Base-by-base conservation (phyloP, 2,113 vertebrate species). In the Xenopus tropicalis region DNA sequence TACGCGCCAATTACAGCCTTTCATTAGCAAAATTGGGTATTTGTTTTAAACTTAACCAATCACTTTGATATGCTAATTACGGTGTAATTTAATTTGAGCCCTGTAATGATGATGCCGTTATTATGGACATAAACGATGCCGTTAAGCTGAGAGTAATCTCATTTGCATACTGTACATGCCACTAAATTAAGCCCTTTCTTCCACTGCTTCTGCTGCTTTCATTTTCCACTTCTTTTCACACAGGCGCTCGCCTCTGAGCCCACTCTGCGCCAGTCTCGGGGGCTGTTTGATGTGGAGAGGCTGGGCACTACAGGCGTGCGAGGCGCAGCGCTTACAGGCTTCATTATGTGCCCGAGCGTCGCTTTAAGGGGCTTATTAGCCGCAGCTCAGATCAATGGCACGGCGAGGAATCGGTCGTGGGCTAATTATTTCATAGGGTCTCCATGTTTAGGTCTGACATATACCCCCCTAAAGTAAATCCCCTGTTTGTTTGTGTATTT, bases 41-140 rank as follows among this genome's bases (percentile, higher is more conserved):
- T 99, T 99, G 96, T 98, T 99, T 99, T 95, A 93, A 98, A 98
- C 95, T 97, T 96, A 96, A 97, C 95, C 95, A 97, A 97, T 97
- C 95, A 98, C 96, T 97, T 98, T 98, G 95, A 99, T 98, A 98
- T 98, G 95, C 96, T 98, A 98, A 99, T 99, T 98, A 95, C 88
- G 88, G 90, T 93, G 94, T 99, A 99, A 98, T 99, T 98, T 98
- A 98, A 99, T 97, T 98, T 98, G 95, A 97, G 96, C 93, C 93
- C 94, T 91, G 93, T 98, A 98, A 98, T 98, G 95, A 98, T 98
- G 95, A 97, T 97, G 96, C 94, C 88, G 94, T 98, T 98, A 98
- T 98, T 98, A 98, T 96, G 95, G 96, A 97, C 96, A 98, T 98
- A 98, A 99, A 98, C 95, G 96, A 98, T 97, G 95, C 96, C 93